These are phyloP conservation scores for Achlya flavicornis DNA, from an alignment of 2,888 invertebrate genomes.

Conservation along the genomic window DNA sequence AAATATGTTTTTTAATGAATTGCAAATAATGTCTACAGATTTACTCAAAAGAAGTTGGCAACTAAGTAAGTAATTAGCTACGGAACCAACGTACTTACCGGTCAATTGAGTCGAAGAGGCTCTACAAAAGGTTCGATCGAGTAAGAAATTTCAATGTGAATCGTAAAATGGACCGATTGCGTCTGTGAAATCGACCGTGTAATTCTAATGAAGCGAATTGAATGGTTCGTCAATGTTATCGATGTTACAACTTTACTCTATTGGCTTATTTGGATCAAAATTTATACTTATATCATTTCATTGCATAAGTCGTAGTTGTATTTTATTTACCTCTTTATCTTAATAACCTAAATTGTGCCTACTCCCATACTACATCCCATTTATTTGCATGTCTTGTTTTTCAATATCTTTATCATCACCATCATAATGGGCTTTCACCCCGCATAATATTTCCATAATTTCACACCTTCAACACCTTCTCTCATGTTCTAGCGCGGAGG, in stretches of 20 bases:
- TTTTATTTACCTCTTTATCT: too few species aligned
- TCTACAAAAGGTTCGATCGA: conserved; percentile 27
- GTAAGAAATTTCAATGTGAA: conserved; percentile 28
- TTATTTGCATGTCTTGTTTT: too few species aligned
- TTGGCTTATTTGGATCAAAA: too few species aligned
- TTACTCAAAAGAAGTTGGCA: not conserved
- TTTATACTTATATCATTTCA: not conserved
- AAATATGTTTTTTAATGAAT: too few species aligned
- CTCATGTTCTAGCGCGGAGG: too few species aligned
- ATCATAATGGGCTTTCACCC: too few species aligned
- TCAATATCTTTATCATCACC: too few species aligned
- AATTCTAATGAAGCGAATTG: conserved; percentile 26
- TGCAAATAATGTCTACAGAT: not conserved
- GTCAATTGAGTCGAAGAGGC: conserved; percentile 16
- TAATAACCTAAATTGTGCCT: too few species aligned
- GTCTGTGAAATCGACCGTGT: conserved; percentile 38
- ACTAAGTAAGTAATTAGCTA: not conserved
- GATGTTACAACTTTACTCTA: conserved; percentile 1
- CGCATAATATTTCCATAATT: too few species aligned
- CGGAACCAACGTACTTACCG: conserved; percentile 3
- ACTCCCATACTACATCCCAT: too few species aligned
- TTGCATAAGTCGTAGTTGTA: too few species aligned
- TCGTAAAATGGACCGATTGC: conserved; percentile 29
- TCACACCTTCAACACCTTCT: too few species aligned
- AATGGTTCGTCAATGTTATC: not conserved